Conservation (phyloP, 2,113 vertebrate species). For the Otus sunia region DNA sequence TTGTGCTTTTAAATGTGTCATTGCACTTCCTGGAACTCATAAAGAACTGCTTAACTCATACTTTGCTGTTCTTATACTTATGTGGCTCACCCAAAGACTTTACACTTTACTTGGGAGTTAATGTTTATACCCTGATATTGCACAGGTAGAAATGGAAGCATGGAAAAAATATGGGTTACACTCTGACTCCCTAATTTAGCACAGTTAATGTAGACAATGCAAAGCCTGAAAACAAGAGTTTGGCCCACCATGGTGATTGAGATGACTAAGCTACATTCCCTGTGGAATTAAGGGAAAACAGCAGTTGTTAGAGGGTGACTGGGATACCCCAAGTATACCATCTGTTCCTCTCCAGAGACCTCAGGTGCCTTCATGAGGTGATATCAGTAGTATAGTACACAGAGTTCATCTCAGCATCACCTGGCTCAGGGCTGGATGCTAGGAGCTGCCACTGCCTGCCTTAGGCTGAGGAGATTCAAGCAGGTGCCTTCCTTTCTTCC, state of each 20-base stretch:
- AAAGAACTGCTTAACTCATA: not conserved
- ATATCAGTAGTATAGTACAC: not conserved
- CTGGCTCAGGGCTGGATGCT: not conserved
- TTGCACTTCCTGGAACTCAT: not conserved
- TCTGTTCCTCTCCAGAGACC: not conserved
- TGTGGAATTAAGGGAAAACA: not conserved
- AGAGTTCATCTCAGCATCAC: not conserved
- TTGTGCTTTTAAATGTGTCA: not conserved
- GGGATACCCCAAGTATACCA: not conserved
- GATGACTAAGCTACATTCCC: not conserved
- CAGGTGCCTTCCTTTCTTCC: not conserved
- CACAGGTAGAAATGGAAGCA: not conserved
- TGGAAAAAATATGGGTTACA: not conserved
- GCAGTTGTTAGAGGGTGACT: not conserved
- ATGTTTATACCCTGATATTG: not conserved
- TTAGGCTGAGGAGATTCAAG: fast-evolving
- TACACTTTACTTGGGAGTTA: not conserved
- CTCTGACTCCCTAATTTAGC: not conserved
- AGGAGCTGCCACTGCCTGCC: not conserved
- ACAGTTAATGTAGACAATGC: not conserved
- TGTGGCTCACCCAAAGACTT: not conserved
- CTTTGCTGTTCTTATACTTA: not conserved
- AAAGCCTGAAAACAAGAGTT: not conserved
- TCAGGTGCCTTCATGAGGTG: not conserved
- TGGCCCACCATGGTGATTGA: not conserved